Evolutionary conservation across 1,140 invertebrate genomes (phyloP), one percentile per base, ranked within the genome.

Genomic region (Oryzaephilus surinamensis): DNA sequence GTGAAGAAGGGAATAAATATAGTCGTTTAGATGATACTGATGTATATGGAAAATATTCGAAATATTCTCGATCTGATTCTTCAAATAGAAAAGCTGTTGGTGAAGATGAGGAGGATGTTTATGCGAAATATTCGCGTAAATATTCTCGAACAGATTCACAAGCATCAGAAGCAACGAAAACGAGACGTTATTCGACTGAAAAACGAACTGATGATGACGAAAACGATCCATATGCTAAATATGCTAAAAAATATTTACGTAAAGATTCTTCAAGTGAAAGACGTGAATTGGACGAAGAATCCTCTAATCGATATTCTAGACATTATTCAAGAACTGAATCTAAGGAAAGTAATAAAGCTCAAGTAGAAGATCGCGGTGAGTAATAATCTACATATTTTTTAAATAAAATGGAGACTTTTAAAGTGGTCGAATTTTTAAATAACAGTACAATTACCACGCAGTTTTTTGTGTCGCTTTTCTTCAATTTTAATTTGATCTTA

Each of bases 141-240:
- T 57, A 57, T 32, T 48, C 48, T 6, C 46, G 48, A 37, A 42
- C 36, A 7, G 45, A 46, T 14, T 51, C 50, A 2, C 30, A 34
- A 11, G 38, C 48, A 16, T 24, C 35, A 16, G n/a, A n/a, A 30
- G 18, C 11, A 61, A 62, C 36, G 65, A 66, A 55, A 62, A 58
- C 43, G 56, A 55, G 43, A 62, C n/a, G n/a, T n/a, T n/a, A n/a
- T n/a, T n/a, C n/a, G n/a, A n/a, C n/a, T n/a, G n/a, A 13, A 41
- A 43, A 30, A 30, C 38, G 5, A 45, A 43, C 5, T 29, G 20
- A 45, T 6, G 37, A 44, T 23, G 49, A 41, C 3, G 48, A 51
- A 18, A 48, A 54, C 12, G 49, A 54, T 34, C 34, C 46, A 0
- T 48, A 51, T 17, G 49, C 43, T 31, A 43, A 40, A 28, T 51